A percentile compares a stretch with the other conserved stretches of the same genome.
phyloP scores from a whole-genome alignment of 2,888 invertebrate genomes.

The Noctua janthina region DNA sequence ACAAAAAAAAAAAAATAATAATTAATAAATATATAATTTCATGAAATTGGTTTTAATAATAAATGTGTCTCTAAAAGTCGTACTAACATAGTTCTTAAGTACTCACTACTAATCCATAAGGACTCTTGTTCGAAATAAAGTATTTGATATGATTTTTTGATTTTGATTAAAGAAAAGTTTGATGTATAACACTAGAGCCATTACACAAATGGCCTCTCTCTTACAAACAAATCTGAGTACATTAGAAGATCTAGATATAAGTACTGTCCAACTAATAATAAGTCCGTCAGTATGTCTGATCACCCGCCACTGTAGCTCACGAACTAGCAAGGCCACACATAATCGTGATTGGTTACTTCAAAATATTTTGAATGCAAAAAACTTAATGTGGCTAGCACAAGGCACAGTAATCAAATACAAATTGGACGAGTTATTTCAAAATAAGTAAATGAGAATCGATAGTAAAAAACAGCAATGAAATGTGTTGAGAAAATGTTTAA shows the following conservation, averaged over 20 bases:
- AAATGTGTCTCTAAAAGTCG: too few relatives aligned
- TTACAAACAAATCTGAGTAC: constrained; percentile 6
- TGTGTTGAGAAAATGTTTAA: constrained; percentile 13
- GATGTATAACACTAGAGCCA: neutral
- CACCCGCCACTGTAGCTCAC: constrained; percentile 75
- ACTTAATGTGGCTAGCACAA: constrained; percentile 31
- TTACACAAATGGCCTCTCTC: constrained; percentile 13
- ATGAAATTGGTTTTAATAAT: too few relatives aligned
- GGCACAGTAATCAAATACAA: constrained; percentile 31
- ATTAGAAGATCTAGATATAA: constrained; percentile 41
- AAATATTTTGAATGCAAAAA: constrained; percentile 62
- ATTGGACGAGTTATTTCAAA: constrained; percentile 27
- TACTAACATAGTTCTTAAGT: too few relatives aligned
- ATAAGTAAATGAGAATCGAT: constrained; percentile 25
- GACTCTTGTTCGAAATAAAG: too few relatives aligned
- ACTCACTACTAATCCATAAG: too few relatives aligned
- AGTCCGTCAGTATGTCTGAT: constrained; percentile 70
- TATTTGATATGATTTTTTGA: too few relatives aligned
- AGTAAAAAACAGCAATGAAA: constrained; percentile 19
- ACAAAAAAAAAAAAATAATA: neutral
- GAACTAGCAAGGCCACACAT: constrained; percentile 72
- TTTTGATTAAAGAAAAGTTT: neutral
- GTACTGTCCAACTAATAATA: constrained; percentile 62
- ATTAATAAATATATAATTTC: too few relatives aligned
- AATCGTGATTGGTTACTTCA: constrained; percentile 62